These are phyloP conservation scores for Ochotona curzoniae DNA, from an alignment of 2,113 vertebrate genomes.

Conservation along the genomic window DNA sequence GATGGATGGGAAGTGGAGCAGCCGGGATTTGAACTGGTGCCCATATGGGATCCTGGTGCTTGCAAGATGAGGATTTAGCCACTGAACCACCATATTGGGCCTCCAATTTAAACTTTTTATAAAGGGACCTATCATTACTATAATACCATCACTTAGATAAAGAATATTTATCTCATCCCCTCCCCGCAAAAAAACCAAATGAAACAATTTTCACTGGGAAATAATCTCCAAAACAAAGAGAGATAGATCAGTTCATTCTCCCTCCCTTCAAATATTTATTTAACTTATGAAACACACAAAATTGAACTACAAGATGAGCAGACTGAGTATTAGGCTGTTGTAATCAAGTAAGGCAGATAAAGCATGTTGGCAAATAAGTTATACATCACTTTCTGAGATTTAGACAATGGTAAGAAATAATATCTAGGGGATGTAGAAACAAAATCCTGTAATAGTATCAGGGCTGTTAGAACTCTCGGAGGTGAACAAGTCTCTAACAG, in stretches of 20 bases:
- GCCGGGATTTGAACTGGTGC: too few relatives aligned
- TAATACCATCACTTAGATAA: conserved; percentile 6
- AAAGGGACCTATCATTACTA: not conserved
- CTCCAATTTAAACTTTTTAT: too few relatives aligned
- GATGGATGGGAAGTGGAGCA: too few relatives aligned
- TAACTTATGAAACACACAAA: conserved; percentile 15
- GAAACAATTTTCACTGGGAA: not conserved
- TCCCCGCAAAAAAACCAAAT: not conserved
- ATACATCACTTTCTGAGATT: not conserved
- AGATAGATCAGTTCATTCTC: not conserved
- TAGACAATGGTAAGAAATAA: conserved; percentile 42
- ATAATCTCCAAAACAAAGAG: conserved; percentile 37
- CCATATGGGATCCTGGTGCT: too few relatives aligned
- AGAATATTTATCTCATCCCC: not conserved
- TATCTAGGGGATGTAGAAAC: not conserved
- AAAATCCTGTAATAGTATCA: not conserved
- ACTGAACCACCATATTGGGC: too few relatives aligned
- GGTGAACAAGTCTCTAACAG: conserved; percentile 31
- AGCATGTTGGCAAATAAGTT: conserved; percentile 9
- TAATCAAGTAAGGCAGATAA: conserved; percentile 33
- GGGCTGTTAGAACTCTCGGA: conserved; percentile 22
- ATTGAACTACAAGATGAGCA: not conserved
- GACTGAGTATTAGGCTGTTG: not conserved
- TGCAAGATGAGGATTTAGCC: too few relatives aligned
- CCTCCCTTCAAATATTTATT: conserved; percentile 32